Conservation (phyloP, 2,888 invertebrate genomes). For the Unio pictorum region DNA sequence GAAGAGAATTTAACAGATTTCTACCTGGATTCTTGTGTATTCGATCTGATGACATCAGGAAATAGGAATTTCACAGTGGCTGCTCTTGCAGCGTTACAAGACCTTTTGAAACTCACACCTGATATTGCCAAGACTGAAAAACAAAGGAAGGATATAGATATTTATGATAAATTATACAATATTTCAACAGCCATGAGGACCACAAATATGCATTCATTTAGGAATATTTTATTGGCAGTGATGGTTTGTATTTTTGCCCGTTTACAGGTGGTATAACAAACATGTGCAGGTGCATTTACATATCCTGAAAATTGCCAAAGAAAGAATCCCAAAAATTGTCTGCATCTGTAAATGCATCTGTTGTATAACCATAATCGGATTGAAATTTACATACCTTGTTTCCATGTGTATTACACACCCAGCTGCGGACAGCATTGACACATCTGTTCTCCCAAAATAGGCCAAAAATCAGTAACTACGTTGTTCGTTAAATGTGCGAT, state of each 20-base stretch:
- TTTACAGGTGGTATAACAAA: slow-evolving; percentile 1
- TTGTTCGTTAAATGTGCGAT: too few relatives aligned
- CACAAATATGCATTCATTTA: slow-evolving; percentile 17
- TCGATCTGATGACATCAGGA: slow-evolving; percentile 76
- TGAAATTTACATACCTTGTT: too few relatives aligned
- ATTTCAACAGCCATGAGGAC: slow-evolving; percentile 21
- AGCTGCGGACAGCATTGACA: too few relatives aligned
- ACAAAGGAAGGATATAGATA: slow-evolving; percentile 54
- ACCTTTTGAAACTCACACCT: slow-evolving; percentile 71
- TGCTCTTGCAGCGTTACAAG: slow-evolving; percentile 72
- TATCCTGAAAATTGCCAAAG: too few relatives aligned
- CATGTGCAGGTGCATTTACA: neutral
- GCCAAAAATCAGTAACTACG: too few relatives aligned
- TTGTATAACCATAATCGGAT: too few relatives aligned
- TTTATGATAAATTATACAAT: slow-evolving; percentile 38
- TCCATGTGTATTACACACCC: too few relatives aligned
- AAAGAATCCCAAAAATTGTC: too few relatives aligned
- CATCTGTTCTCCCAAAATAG: too few relatives aligned
- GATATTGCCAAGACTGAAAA: slow-evolving; percentile 67
- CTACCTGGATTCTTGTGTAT: slow-evolving; percentile 77
- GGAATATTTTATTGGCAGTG: slow-evolving; percentile 30
- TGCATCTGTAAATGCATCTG: too few relatives aligned
- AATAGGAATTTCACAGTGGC: slow-evolving; percentile 72
- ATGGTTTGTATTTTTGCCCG: slow-evolving; percentile 10
- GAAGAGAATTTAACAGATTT: slow-evolving; percentile 72